Conservation (phyloP, 2,888 invertebrate species). For the Pediacus dermestoides region DNA sequence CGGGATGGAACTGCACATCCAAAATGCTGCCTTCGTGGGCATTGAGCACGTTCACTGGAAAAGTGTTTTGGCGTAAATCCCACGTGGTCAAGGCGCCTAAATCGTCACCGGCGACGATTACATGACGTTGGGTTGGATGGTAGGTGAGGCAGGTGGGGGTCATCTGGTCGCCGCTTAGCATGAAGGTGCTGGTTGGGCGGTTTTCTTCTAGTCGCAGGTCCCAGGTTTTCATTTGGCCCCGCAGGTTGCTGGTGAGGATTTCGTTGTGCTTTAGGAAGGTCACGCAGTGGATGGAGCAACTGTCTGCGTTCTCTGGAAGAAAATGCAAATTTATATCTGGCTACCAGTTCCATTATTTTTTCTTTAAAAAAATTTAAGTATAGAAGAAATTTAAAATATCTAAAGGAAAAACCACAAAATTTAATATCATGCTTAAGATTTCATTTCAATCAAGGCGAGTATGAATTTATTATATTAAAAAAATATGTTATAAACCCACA, state of each 20-base stretch:
- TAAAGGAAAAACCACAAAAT: no score
- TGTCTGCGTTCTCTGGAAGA: conserved; percentile 70
- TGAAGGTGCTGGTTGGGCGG: conserved; percentile 66
- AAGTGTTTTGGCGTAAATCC: conserved; percentile 82
- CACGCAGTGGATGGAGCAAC: conserved; percentile 74
- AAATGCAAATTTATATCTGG: no score
- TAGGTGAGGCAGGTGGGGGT: conserved; percentile 73
- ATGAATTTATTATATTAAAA: no score
- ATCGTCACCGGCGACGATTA: conserved; percentile 78
- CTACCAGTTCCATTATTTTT: no score
- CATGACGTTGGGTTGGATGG: conserved; percentile 86
- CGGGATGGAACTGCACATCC: conserved; percentile 85
- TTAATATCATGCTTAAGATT: no score
- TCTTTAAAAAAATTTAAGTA: no score
- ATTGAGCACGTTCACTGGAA: conserved; percentile 76
- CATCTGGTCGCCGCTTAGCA: conserved; percentile 68
- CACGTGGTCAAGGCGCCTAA: conserved; percentile 81
- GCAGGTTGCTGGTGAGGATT: conserved; percentile 79
- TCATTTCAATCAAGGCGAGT: no score
- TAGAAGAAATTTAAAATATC: no score
- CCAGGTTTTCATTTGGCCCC: conserved; percentile 88
- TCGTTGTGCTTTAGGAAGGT: conserved; percentile 70
- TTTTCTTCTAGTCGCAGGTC: conserved; percentile 67
- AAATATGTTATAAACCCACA: no score
- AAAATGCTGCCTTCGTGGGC: conserved; percentile 73